These are phyloP conservation scores for Myocastor coypus DNA, from an alignment of 2,113 vertebrate species.

Conservation along the genomic window DNA sequence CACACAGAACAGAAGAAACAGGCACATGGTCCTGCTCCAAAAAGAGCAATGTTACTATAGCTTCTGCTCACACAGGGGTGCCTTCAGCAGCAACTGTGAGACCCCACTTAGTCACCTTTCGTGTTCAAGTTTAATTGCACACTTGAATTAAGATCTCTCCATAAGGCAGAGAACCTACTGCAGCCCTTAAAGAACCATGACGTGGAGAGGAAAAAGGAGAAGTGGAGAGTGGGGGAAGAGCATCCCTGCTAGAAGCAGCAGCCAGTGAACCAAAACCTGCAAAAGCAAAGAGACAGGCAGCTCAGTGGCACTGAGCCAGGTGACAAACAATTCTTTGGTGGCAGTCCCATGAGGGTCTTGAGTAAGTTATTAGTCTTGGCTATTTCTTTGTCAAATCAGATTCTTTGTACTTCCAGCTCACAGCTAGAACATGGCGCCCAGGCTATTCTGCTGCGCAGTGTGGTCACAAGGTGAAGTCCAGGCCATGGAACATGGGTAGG, in stretches of 20 bases:
- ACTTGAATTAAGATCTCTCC: background rate
- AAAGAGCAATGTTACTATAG: background rate
- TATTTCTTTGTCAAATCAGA: background rate
- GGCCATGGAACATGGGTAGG: background rate
- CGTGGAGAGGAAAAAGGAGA: background rate
- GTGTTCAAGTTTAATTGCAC: background rate
- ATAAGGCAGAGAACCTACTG: background rate
- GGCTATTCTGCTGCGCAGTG: background rate
- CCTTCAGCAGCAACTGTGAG: background rate
- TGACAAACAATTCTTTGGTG: background rate
- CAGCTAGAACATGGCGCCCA: background rate
- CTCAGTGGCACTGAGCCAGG: background rate
- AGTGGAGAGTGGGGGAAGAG: background rate
- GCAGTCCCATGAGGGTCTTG: background rate
- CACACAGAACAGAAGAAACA: background rate
- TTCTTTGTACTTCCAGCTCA: background rate
- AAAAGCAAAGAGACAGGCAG: background rate
- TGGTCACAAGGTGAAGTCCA: background rate
- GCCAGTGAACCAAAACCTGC: background rate
- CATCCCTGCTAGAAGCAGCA: background rate
- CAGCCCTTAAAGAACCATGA: background rate
- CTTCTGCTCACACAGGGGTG: background rate
- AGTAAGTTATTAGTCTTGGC: background rate
- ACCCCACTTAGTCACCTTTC: background rate
- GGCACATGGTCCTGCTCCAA: rapidly evolving